These are phyloP conservation scores for Flexamia atlantica DNA, from an alignment of 2,888 invertebrate species.

Conservation along the genomic window DNA sequence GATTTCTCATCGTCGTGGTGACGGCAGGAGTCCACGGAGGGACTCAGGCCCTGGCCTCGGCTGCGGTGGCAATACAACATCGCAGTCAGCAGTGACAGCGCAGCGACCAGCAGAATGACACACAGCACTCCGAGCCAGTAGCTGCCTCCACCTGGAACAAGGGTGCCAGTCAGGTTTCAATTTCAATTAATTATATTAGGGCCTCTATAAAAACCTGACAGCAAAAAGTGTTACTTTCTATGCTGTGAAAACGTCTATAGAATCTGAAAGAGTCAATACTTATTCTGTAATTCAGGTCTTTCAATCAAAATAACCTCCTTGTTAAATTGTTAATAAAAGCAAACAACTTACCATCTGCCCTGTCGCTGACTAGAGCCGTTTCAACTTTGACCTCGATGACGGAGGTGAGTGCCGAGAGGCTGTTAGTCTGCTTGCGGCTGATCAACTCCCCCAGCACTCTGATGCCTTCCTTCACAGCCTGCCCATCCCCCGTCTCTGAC, in stretches of 20 bases:
- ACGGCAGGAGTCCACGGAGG: constrained; percentile 72
- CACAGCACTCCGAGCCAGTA: constrained; percentile 76
- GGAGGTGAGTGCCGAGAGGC: constrained; percentile 81
- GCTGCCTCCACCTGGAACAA: constrained; percentile 69
- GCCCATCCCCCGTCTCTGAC: constrained; percentile 77
- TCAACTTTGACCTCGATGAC: constrained; percentile 88
- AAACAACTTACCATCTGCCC: constrained; percentile 75
- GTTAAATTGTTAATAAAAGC: background rate
- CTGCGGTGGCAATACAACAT: constrained; percentile 79
- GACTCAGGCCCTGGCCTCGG: constrained; percentile 71
- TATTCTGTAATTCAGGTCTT: too few relatives aligned
- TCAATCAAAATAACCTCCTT: too few relatives aligned
- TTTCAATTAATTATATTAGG: too few relatives aligned
- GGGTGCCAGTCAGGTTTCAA: too few relatives aligned
- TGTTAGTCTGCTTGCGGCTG: constrained; percentile 79
- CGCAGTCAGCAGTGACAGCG: constrained; percentile 75
- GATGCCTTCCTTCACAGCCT: constrained; percentile 78
- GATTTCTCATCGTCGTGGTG: constrained; percentile 90
- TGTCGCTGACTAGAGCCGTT: constrained; percentile 81
- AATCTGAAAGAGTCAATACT: too few relatives aligned
- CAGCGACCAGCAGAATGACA: constrained; percentile 74
- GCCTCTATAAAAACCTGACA: too few relatives aligned
- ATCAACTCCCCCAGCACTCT: constrained; percentile 81
- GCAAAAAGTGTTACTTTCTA: too few relatives aligned
- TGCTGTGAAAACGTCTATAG: too few relatives aligned